Percentiles rank a stretch among this genome's conserved stretches.
These are phyloP conservation scores for Hyperoplus lanceolatus DNA, from an alignment of 2,797 vertebrate species.

Conservation along the genomic window DNA sequence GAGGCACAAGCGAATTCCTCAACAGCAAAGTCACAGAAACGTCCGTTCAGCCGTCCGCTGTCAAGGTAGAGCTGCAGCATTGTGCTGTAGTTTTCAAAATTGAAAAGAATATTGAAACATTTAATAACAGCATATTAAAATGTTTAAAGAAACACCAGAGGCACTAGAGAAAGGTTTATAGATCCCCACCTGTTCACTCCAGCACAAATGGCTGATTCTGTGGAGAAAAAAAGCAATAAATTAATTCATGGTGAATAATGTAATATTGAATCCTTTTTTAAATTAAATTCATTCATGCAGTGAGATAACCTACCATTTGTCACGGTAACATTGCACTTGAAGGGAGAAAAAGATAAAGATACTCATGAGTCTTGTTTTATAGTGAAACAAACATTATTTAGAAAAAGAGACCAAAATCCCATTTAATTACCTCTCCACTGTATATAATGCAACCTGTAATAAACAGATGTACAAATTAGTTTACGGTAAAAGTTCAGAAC, in stretches of 20 bases:
- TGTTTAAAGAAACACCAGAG: not conserved
- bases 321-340: conserved; percentile 68
- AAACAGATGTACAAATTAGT: conserved; percentile 12
- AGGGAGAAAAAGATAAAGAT: conserved; percentile 20
- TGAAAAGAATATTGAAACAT: not conserved
- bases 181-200: conserved; percentile 77
- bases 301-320: conserved; percentile 68
- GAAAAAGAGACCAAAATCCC: not conserved
- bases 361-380: not conserved
- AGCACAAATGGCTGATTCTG: conserved; percentile 71
- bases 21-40: conserved; percentile 61
- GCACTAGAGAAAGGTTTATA: not conserved
- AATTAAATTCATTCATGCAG: not conserved
- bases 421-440: conserved; percentile 72
- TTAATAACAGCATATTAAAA: not conserved
- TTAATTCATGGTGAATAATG: not conserved
- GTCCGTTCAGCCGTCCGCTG: not conserved
- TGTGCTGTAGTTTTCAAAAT: conserved; percentile 54
- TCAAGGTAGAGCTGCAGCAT: conserved; percentile 60
- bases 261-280: not conserved
- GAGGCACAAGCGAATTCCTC: conserved; percentile 72
- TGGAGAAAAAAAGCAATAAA: conserved; percentile 15
- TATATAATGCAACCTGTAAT: conserved; percentile 76
- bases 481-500: not conserved
- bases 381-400: not conserved